Percentiles rank a stretch among this genome's conserved stretches.
Evolutionary conservation across 2,888 invertebrate species (phyloP).

Genomic region (Gymnosoma rotundatum): DNA sequence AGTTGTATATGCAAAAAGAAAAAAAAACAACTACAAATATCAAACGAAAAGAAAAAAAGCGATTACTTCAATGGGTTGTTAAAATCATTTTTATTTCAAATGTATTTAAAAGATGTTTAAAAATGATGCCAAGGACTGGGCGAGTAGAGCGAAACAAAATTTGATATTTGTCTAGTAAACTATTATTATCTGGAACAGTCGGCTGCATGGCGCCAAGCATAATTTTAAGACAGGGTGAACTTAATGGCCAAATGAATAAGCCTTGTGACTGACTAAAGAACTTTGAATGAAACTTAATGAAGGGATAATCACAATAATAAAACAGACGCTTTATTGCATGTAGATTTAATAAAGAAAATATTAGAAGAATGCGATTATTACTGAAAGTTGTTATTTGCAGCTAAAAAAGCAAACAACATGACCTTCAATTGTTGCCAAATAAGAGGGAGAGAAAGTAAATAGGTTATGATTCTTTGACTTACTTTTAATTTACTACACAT

Average conservation of each 20-base stretch:
- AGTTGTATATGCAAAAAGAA: no score
- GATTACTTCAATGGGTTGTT: no score
- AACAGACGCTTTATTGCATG: neutral
- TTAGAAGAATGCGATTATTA: neutral
- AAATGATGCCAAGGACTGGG: neutral
- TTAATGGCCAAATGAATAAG: neutral
- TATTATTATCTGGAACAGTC: slow-evolving; percentile 75
- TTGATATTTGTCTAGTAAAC: slow-evolving; percentile 50
- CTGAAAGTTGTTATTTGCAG: neutral
- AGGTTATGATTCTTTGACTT: no score
- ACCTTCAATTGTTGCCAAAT: slow-evolving; percentile 24
- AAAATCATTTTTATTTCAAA: no score
- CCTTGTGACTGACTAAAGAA: neutral
- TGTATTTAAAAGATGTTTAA: neutral
- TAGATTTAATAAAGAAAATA: neutral
- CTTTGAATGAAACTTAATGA: neutral
- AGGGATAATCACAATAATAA: neutral
- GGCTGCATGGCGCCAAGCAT: slow-evolving; percentile 76
- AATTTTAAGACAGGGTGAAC: slow-evolving; percentile 15
- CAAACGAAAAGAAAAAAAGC: no score
- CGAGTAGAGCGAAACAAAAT: neutral
- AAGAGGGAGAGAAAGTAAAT: no score
- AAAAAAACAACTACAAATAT: no score
- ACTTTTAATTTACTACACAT: no score
- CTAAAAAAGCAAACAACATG: slow-evolving; percentile 1